Evolutionary conservation across 2,888 invertebrate genomes (phyloP).

Genomic region (Sinodicranocentrus sp.): DNA sequence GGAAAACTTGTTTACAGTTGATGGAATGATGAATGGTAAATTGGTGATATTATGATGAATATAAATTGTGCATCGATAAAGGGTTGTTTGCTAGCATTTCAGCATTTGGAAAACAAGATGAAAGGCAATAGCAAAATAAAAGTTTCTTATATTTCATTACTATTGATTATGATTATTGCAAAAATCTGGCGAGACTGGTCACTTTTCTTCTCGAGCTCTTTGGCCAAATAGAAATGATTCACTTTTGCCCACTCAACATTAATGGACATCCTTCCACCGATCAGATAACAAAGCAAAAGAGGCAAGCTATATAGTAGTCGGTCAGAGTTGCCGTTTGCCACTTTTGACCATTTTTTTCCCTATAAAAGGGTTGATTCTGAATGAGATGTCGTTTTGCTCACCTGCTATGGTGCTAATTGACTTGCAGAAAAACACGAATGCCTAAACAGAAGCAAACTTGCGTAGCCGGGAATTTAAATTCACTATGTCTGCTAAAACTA

Average conservation of each 20-base stretch:
- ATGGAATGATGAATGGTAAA: background rate
- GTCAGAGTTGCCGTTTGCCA: conserved; percentile 19
- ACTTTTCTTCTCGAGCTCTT: conserved; percentile 15
- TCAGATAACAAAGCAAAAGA: background rate
- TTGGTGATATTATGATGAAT: background rate
- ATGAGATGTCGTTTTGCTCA: background rate
- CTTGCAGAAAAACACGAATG: conserved; percentile 1
- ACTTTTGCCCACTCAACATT: background rate
- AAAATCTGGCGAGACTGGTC: conserved; percentile 38
- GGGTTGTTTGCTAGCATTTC: background rate
- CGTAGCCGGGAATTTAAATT: background rate
- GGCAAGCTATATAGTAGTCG: too few species aligned
- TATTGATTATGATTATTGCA: conserved; percentile 42
- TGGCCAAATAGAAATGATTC: background rate
- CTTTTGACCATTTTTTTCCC: conserved; percentile 28
- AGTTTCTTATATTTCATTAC: background rate
- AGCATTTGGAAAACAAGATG: background rate
- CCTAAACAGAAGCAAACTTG: background rate
- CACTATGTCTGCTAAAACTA: background rate
- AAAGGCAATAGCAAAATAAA: background rate
- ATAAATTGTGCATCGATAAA: background rate
- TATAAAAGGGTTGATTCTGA: background rate
- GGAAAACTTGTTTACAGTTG: background rate
- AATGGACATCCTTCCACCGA: background rate
- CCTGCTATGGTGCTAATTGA: conserved; percentile 26